Evolutionary conservation across 2,113 vertebrate species (phyloP), one percentile per base, ranked within the genome.

Genomic region (Mesocricetus auratus): DNA sequence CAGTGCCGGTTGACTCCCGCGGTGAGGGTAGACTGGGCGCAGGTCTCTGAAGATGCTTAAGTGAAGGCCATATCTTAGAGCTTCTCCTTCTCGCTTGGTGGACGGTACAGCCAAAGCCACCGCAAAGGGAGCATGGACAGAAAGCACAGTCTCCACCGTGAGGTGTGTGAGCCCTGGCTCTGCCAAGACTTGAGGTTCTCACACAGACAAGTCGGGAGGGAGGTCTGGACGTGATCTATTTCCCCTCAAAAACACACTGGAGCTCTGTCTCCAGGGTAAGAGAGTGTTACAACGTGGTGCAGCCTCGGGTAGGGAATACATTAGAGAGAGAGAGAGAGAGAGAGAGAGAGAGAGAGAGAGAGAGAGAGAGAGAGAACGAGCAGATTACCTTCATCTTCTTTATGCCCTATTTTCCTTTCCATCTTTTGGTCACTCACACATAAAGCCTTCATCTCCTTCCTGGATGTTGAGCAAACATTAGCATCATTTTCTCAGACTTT

Each of bases 81-180:
- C 11, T 39, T 58, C 36, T 31, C 42, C 11, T 83, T 89, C 39
- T 66, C 36, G 56, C 68, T 22, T 7, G 36, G 3, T 29, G 10
- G 91, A 78, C 0, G 0, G 1, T 6, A 82, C 21, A 19, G 45
- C 16, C 29, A 66, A n/a, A n/a, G 17, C 64, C 0, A 0, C 24
- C 6, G 21, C n/a, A 16, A 0, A 0, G 1, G 31, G 50, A 53
- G 31, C 7, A 0, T 7, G 12, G 7, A 1, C 7, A 4, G 17
- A 45, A 58, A 56, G 10, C n/a, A n/a, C 1, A 0, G 69, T 39
- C 56, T 62, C 42, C 31, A 1, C 8, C 56, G 0, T 0, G 1
- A 39, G 5, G 1, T 22, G n/a, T 0, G 19, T 15, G 62, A 60
- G 17, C 15, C 39, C 29, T 66, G 11, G 0, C n/a, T 22, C 68